A percentile compares a stretch with the other conserved stretches of the same genome.
These are phyloP conservation scores for Allobates femoralis DNA, from an alignment of 2,797 vertebrate species.

Conservation along the genomic window DNA sequence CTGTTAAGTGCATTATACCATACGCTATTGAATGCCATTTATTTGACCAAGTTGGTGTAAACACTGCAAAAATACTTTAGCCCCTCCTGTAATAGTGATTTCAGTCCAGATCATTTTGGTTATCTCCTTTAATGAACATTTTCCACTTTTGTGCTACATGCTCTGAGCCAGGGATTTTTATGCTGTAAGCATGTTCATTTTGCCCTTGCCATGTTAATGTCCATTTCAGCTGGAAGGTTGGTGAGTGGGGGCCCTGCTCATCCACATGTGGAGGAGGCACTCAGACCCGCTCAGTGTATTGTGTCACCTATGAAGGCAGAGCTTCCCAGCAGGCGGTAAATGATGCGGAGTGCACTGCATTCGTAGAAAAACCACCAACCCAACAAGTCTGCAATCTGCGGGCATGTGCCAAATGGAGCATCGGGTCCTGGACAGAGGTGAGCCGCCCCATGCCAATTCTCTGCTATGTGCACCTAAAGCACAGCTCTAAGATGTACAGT, in stretches of 20 bases:
- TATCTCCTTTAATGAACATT: neutral
- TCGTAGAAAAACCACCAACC: constrained; percentile 77
- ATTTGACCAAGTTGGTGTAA: neutral
- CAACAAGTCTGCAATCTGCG: constrained; percentile 86
- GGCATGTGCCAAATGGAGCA: constrained; percentile 80
- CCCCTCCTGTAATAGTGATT: neutral
- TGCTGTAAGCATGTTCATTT: neutral
- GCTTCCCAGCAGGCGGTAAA: constrained; percentile 79
- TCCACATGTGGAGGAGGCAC: constrained; percentile 87
- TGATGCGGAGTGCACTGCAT: constrained; percentile 79
- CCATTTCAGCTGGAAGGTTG: constrained; percentile 83
- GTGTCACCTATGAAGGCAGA: constrained; percentile 76
- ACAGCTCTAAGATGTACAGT: too few relatives aligned
- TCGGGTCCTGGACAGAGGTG: constrained; percentile 84
- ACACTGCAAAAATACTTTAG: too few relatives aligned
- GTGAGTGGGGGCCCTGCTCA: constrained; percentile 89
- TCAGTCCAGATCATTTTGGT: neutral
- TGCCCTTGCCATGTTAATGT: neutral
- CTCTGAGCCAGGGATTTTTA: neutral
- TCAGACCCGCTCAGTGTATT: constrained; percentile 88
- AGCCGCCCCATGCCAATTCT: constrained; percentile 58
- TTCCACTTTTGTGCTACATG: neutral
- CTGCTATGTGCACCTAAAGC: neutral
- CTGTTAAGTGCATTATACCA: too few relatives aligned
- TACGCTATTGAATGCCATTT: neutral